Conservation (phyloP, 2,888 invertebrate genomes). For the Andrena haemorrhoa region DNA sequence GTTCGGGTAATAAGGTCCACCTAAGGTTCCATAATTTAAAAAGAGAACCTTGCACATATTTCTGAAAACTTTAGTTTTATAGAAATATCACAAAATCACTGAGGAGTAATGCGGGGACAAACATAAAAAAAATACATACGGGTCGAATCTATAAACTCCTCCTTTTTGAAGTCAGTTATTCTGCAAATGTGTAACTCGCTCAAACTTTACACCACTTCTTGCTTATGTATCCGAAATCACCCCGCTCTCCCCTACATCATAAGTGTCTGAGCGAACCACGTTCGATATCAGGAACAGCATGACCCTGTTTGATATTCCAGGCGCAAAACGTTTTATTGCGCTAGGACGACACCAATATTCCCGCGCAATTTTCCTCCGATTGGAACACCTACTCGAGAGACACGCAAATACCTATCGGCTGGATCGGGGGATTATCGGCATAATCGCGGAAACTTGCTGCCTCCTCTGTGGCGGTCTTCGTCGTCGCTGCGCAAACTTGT, state of each 20-base stretch:
- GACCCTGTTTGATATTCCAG: neutral
- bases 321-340: constrained; percentile 11
- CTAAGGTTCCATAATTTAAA: no score
- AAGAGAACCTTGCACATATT: no score
- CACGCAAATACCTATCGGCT: constrained; percentile 42
- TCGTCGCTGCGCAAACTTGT: constrained; percentile 34
- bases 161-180: no score
- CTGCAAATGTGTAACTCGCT: no score
- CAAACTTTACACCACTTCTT: no score
- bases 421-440: constrained; percentile 43
- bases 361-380: constrained; percentile 28
- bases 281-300: neutral
- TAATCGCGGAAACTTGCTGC: constrained; percentile 44
- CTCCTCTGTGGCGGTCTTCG: constrained; percentile 9
- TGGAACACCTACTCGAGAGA: constrained; percentile 15
- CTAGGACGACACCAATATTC: constrained; percentile 6
- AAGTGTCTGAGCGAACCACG: neutral
- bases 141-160: no score
- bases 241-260: neutral
- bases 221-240: neutral
- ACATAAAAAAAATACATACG: no score
- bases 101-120: no score
- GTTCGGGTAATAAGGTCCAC: no score
- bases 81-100: no score
- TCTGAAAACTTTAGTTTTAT: no score